A percentile compares a stretch with the other conserved stretches of the same genome.
Evolutionary conservation across 1,140 invertebrate species (phyloP).

Genomic region (Arctopsyche grandis): DNA sequence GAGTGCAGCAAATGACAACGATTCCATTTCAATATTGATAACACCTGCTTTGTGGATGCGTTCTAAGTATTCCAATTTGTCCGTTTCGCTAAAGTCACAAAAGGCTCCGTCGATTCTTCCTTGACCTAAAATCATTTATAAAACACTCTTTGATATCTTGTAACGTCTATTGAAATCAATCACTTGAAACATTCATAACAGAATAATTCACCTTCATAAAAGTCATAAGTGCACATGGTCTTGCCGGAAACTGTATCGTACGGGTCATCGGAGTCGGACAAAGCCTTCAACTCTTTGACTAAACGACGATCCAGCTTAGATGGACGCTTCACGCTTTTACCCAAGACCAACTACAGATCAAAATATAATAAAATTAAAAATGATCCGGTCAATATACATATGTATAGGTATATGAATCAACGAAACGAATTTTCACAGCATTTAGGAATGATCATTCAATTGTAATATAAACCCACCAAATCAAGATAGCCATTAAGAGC

Average conservation of each 20-base stretch:
- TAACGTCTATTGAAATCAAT: background rate
- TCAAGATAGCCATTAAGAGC: slow-evolving; percentile 76
- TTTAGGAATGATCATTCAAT: background rate
- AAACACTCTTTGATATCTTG: background rate
- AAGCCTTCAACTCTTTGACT: slow-evolving; percentile 78
- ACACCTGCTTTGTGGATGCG: slow-evolving; percentile 83
- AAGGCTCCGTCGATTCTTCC: slow-evolving; percentile 96
- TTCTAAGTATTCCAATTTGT: slow-evolving; percentile 90
- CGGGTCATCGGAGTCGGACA: slow-evolving; percentile 80
- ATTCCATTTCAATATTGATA: slow-evolving; percentile 98
- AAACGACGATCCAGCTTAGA: slow-evolving; percentile 85
- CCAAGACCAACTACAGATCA: slow-evolving; percentile 82
- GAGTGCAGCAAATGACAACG: slow-evolving; percentile 89
- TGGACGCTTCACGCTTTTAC: slow-evolving; percentile 83
- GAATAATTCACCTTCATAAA: slow-evolving; percentile 88
- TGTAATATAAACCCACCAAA: slow-evolving; percentile 66
- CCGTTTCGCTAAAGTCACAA: slow-evolving; percentile 90
- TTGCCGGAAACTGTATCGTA: slow-evolving; percentile 90
- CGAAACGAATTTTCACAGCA: background rate
- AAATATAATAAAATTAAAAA: slow-evolving; percentile 9
- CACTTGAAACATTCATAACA: background rate
- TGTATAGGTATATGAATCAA: no score
- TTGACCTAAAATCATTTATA: slow-evolving; percentile 70
- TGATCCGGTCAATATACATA: background rate
- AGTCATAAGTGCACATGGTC: slow-evolving; percentile 96